Base-by-base conservation (phyloP, 2,888 invertebrate genomes). In the Epirrhoe tristata region DNA sequence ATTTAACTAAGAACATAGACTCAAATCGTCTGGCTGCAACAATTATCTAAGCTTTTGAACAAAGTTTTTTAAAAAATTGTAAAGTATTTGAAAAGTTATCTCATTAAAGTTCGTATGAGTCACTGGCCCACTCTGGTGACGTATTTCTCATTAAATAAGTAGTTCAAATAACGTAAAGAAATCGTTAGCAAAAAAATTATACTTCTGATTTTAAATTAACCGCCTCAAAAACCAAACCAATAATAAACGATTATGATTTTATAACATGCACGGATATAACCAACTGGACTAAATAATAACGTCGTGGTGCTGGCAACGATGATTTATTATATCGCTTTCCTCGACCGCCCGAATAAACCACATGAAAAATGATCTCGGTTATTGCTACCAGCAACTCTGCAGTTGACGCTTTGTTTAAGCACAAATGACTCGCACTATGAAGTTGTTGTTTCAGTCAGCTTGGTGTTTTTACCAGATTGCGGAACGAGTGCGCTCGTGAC, bases 381-480 rank as follows among this genome's bases (percentile, higher is more conserved):
- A 93, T 93, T 93, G 91, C 91, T 87, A 87, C 81, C 87, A 87
- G 83, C 88, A 86, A 87, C 89, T 88, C 92, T 93, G 93, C 89
- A 86, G 89, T 90, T 93, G 93, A 92, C 91, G 91, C 90, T 91
- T 91, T 93, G 91, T 93, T 91, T 92, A 91, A 90, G 89, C 90
- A 89, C 89, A 93, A 92, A 91, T 91, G 91, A 91, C 89, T 91
- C 87, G 85, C 87, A 89, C 92, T 91, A 91, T 87, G 86, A 87
- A 90, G 80, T 86, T 83, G 85, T 89, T 88, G 85, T 88, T 88
- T 88, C 78, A 82, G 81, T 79, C 75, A 1, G 84, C 82, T 85
- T 86, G 87, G 79, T 85, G 88, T 89, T 89, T 88, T 89, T 86
- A 85, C 81, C 77, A 80, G 83, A 83, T 83, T 83, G 80, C 71